phyloP scores from a whole-genome alignment of 2,888 invertebrate species.

The Catotricha subobsoleta region DNA sequence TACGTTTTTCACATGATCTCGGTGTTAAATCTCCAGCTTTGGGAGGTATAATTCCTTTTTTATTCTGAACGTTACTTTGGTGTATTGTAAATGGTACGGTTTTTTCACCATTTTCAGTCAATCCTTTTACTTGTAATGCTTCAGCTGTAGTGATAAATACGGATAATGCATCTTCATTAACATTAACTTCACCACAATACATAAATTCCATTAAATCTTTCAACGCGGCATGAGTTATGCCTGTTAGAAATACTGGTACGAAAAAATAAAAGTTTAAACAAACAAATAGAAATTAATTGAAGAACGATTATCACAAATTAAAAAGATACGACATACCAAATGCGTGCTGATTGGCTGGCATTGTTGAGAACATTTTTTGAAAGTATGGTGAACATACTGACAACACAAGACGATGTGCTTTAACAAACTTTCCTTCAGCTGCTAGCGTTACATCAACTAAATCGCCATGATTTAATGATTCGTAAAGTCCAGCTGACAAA shows the following conservation, averaged over 20 bases:
- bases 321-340: constrained; percentile 35
- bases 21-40: constrained; percentile 42
- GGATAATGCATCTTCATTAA: constrained; percentile 51
- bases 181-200: constrained; percentile 55
- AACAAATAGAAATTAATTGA: not conserved
- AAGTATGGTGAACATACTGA: constrained; percentile 57
- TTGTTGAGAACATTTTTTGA: constrained; percentile 49
- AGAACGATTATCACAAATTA: too few relatives aligned
- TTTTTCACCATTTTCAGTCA: constrained; percentile 42
- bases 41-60: too few relatives aligned
- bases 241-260: constrained; percentile 43
- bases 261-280: not conserved
- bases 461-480: constrained; percentile 48
- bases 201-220: constrained; percentile 53
- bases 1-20: constrained; percentile 20
- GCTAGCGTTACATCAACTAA: constrained; percentile 51
- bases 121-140: constrained; percentile 51
- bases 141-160: constrained; percentile 54
- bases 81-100: too few relatives aligned
- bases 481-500: constrained; percentile 51
- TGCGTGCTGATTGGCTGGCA: constrained; percentile 49
- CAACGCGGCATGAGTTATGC: constrained; percentile 48
- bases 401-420: constrained; percentile 51
- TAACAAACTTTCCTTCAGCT: constrained; percentile 49
- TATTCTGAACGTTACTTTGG: too few relatives aligned